Percentiles rank a stretch among this genome's conserved stretches.
Conservation (phyloP, 92 coral and sea anemone genomes). For the Porites divaricata region DNA sequence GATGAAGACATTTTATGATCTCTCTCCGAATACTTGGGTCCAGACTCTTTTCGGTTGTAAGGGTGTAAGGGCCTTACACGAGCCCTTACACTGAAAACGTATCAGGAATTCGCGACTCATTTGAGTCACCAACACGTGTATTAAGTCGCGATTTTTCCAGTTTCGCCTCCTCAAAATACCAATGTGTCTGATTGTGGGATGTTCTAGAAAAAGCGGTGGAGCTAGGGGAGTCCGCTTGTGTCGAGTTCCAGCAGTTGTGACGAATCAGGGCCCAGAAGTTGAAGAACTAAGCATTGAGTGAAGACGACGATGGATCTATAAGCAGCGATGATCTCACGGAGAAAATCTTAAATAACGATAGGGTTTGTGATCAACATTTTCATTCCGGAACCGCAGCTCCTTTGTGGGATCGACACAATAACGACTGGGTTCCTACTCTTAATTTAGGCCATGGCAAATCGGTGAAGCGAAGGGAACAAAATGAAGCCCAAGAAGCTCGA, state of each 20-base stretch:
- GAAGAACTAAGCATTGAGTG: conserved; percentile 22
- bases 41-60: no score
- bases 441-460: not conserved
- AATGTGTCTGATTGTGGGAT: conserved; percentile 33
- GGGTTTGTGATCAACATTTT: conserved; percentile 34
- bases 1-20: no score
- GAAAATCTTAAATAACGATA: conserved; percentile 22
- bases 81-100: no score
- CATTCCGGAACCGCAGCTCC: conserved; percentile 38
- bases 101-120: no score
- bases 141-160: not conserved
- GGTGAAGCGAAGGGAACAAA: not conserved
- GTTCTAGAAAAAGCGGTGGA: conserved; percentile 31
- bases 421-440: conserved; percentile 32
- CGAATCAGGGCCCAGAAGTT: conserved; percentile 38
- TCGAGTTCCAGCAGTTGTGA: conserved; percentile 31
- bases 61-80: no score
- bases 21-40: no score
- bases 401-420: conserved; percentile 23
- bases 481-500: conserved; percentile 18
- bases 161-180: conserved; percentile 27
- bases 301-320: conserved; percentile 17
- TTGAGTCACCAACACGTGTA: conserved; percentile 26
- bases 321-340: conserved; percentile 4
- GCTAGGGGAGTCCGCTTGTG: conserved; percentile 18